Evolutionary conservation across 2,113 vertebrate species (phyloP).

Genomic region (Ceyx melanurus): DNA sequence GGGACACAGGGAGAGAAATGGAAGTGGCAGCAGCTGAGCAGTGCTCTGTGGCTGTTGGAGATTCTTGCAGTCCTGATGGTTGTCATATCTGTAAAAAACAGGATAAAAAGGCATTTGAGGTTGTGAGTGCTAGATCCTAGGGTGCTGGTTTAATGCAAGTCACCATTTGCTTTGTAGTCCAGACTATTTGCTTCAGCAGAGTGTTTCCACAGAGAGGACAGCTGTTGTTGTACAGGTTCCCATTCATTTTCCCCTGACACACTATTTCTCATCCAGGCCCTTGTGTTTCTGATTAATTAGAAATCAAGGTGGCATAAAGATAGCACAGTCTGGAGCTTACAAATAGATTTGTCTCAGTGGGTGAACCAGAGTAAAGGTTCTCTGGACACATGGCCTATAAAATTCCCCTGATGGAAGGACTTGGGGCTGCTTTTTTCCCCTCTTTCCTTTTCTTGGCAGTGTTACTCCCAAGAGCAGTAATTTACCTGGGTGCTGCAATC

Average conservation of each 20-base stretch:
- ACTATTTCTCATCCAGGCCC: neutral
- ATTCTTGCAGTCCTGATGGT: neutral
- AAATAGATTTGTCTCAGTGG: neutral
- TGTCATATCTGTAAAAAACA: neutral
- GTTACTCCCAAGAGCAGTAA: neutral
- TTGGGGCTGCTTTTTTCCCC: rapidly evolving
- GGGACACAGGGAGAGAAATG: neutral
- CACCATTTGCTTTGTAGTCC: neutral
- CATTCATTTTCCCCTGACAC: neutral
- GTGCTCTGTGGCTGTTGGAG: neutral
- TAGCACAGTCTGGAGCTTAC: neutral
- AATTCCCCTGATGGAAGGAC: neutral
- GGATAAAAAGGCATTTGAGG: neutral
- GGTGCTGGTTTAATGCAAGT: neutral
- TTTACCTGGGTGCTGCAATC: neutral
- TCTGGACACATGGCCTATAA: neutral
- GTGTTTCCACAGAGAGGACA: neutral
- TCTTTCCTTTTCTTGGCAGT: neutral
- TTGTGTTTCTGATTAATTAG: constrained; percentile 15
- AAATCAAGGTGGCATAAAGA: neutral
- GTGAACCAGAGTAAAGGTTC: neutral
- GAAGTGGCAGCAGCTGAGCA: neutral
- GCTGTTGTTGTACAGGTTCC: neutral
- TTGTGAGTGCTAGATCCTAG: neutral
- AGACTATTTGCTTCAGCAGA: rapidly evolving